A percentile compares a stretch with the other conserved stretches of the same genome.
Evolutionary conservation across 2,888 invertebrate genomes (phyloP).

Genomic region (Leptogaster cylindrica): DNA sequence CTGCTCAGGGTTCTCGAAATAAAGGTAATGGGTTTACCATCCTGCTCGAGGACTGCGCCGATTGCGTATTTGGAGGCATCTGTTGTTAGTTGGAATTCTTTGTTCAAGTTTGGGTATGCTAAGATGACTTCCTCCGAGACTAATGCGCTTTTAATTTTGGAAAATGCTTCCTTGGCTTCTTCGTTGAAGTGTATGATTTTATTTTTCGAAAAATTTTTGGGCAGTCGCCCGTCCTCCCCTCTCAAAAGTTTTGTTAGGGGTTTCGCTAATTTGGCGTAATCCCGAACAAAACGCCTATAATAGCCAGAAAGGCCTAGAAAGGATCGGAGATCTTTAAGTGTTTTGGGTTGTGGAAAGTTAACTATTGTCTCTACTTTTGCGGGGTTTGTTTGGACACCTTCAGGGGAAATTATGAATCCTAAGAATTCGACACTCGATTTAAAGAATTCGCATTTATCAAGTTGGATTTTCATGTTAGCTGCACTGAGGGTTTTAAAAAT

Average conservation of each 20-base stretch:
- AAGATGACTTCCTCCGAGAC: background rate
- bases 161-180: constrained; percentile 37
- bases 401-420: constrained; percentile 51
- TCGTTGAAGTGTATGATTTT: background rate
- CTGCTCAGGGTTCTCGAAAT: constrained; percentile 6
- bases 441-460: constrained; percentile 50
- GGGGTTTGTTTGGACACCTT: background rate
- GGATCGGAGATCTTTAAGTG: background rate
- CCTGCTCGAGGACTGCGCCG: constrained; percentile 17
- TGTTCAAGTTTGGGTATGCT: constrained; percentile 3
- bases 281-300: background rate
- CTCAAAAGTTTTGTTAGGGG: constrained; percentile 48
- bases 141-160: constrained; percentile 21
- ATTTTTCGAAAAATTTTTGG: background rate
- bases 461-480: constrained; percentile 42
- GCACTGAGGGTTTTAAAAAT: constrained; percentile 27
- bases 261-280: constrained; percentile 24
- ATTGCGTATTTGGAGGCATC: constrained; percentile 40
- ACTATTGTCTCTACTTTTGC: background rate
- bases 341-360: background rate
- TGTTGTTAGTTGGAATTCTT: constrained; percentile 20
- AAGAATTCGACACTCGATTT: constrained; percentile 52
- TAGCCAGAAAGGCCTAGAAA: background rate
- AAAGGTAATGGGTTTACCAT: background rate
- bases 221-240: constrained; percentile 41